Base-by-base conservation (phyloP, 2,888 invertebrate species). In the Piscicola geometra region DNA sequence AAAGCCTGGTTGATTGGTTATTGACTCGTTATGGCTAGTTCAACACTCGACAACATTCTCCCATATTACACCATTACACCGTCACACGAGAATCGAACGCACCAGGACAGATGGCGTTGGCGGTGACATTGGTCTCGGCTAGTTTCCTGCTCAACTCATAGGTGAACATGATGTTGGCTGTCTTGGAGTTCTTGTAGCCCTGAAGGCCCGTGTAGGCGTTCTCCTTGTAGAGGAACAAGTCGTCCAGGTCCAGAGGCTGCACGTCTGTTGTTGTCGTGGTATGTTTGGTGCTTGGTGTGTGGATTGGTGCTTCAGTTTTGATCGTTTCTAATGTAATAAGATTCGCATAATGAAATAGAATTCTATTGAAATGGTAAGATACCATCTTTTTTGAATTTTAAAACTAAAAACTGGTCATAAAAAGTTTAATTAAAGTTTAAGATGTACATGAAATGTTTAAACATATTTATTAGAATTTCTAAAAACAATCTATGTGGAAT, bases 181-280 rank as follows among this genome's bases (percentile, higher is more conserved):
- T 75, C 74, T 83, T 83, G 52, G 82, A 82, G 78, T 83, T 82
- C 78, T 82, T 83, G 79, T 83, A 83, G 2, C 82, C 82, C 72
- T 81, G 81, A 25, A 79, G 50, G 25, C 80, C 79, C 69, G 70
- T 80, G 78, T 80, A 83, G 2, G 81, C 78, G 3, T 80, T 81
- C 15, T 79, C 79, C 25, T 81, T 81, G 35, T 79, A 80, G 72
- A 83, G 76, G 76, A 83, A 81, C 32, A 83, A 77, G 75, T 83
- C 81, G 5, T 83, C 83, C 41, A 81, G 50, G 75, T 82, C 82
- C 67, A 83, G 64, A 12, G 79, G 72, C 35, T 81, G 77, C 50
- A 82, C 60, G 75, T 75, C 81, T 82, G n/a, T n/a, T n/a, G n/a
- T n/a, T n/a, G n/a, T n/a, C n/a, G n/a, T n/a, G n/a, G n/a, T n/a